These are phyloP conservation scores for Mus musculus DNA, from an alignment of 2,113 vertebrate species.

Conservation along the genomic window GRCm39 chr17:71578001-71578500, in stretches of 20 bases:
- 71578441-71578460: not conserved
- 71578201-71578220: not conserved
- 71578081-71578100: not conserved
- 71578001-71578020: not conserved
- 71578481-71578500: not conserved
- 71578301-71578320: not conserved
- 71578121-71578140: not conserved
- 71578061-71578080: not conserved
- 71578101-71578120: not conserved
- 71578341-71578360: not conserved
- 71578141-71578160: not conserved
- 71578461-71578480: not conserved
- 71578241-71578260: not conserved
- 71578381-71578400: not conserved
- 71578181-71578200: not conserved
- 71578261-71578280: not conserved
- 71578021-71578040: not conserved
- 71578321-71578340: not conserved
- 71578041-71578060: not conserved
- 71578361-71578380: not conserved
- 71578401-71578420: not conserved
- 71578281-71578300: fast-evolving
- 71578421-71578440: not conserved
- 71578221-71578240: not conserved
- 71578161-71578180: not conserved